Evolutionary conservation across 1,140 invertebrate species (phyloP), one percentile per base, ranked within the genome.

Genomic region (Micrasema longulum): DNA sequence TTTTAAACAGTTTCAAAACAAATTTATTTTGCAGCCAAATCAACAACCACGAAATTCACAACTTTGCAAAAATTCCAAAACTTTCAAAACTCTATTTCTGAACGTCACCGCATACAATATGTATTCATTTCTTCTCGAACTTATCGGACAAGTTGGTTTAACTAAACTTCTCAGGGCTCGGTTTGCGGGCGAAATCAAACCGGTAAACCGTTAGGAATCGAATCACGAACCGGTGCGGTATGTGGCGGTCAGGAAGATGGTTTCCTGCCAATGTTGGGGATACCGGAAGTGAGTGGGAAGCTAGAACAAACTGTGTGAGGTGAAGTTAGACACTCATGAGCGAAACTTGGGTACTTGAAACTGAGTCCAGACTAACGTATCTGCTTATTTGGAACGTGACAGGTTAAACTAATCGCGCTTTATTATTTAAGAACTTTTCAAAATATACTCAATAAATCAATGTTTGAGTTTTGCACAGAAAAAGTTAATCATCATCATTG

Each of bases 261-360:
- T 65, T 65, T 45, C 18, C 22, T n/a, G 43, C 20, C 20, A 65
- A 26, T 65, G 20, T 45, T 20, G 10, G 41, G 20, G 11, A 45
- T 12, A 22, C 43, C 43, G 45, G 35, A 65, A 65, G 31, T n/a
- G 43, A 23, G 47, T 65, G 26, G 9, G 35, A 65, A 65, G 41
- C 62, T 16, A 26, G 41, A 48, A 47, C 43, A 50, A 65, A 65
- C 43, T 65, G 31, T 65, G n/a, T 18, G 22, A 31, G 26, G n/a
- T 35, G 6, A 57, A 57, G 53, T 57, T 57, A 57, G 53, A 4
- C 14, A 20, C 53, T 57, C 53, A 14, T 57, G 31, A 18, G 20
- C n/a, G 14, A 38, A 57, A 57, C 26, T 57, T 57, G 26, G 53
- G 36, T 35, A 16, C 53, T 16, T n/a, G 36, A 35, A 57, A 57